These are phyloP conservation scores for Trachelus tabidus DNA, from an alignment of 2,888 invertebrate genomes.

Conservation along the genomic window DNA sequence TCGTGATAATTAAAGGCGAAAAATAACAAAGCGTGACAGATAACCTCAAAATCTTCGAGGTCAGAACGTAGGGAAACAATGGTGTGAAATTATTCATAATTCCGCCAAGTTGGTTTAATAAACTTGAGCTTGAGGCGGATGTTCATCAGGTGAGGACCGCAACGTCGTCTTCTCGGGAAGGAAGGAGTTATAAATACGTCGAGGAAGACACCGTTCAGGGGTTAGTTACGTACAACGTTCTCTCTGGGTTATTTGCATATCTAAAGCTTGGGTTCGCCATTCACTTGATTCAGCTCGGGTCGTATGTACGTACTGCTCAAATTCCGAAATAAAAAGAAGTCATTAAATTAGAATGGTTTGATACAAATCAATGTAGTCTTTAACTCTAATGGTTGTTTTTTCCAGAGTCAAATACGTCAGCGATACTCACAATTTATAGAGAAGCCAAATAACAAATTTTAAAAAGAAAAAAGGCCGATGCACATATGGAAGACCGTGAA, in stretches of 20 bases:
- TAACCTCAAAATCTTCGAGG: neutral
- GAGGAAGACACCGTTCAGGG: conserved; percentile 52
- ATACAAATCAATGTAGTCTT: neutral
- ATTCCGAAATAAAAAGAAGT: neutral
- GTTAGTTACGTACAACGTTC: conserved; percentile 52
- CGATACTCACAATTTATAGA: neutral
- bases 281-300: neutral
- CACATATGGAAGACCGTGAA: neutral
- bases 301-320: neutral
- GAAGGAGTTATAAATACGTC: conserved; percentile 61
- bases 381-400: neutral
- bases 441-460: neutral
- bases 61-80: conserved; percentile 16
- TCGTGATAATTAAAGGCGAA: neutral
- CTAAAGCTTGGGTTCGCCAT: conserved; percentile 48
- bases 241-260: conserved; percentile 56
- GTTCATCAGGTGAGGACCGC: conserved; percentile 48
- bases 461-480: neutral
- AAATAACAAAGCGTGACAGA: neutral
- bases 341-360: neutral
- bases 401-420: neutral
- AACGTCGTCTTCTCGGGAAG: conserved; percentile 41
- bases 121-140: conserved; percentile 48
- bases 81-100: conserved; percentile 44
- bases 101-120: conserved; percentile 53